Percentiles rank a stretch among this genome's conserved stretches.
Evolutionary conservation across 37 sponge, comb jelly and placozoan genomes (phyloP).

Genomic region (Theonella swinhoei): DNA sequence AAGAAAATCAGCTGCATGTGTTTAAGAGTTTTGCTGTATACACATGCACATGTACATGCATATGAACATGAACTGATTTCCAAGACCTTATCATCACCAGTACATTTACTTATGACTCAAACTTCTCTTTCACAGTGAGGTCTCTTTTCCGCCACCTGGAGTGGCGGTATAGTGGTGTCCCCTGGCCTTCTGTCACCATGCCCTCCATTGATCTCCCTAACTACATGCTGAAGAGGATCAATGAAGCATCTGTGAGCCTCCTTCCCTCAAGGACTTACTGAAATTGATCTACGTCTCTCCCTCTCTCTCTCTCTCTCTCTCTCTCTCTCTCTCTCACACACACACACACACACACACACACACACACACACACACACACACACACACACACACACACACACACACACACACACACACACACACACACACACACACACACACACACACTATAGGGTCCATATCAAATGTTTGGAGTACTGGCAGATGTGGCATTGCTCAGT

Average conservation of each 20-base stretch:
- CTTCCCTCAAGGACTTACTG: background rate
- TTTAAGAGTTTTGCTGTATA: no score
- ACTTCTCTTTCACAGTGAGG: constrained; percentile 52
- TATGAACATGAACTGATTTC: no score
- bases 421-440: no score
- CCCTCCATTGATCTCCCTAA: constrained; percentile 50
- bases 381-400: no score
- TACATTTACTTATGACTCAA: no score
- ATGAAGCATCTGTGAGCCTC: constrained; percentile 88
- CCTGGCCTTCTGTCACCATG: constrained; percentile 85
- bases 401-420: no score
- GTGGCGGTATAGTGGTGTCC: constrained; percentile 78
- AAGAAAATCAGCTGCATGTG: no score
- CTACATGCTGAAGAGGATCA: constrained; percentile 81
- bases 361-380: no score
- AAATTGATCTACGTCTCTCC: background rate
- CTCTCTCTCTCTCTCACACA: background rate
- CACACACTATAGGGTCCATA: constrained; percentile 76
- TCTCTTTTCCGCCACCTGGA: constrained; percentile 80
- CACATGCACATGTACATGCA: no score
- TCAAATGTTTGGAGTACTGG: constrained; percentile 91
- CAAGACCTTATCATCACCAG: no score
- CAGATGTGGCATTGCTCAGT: constrained; percentile 76
- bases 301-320: background rate
- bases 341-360: no score